Conservation (phyloP, 2,113 vertebrate species). For the Mormoops blainvillei region DNA sequence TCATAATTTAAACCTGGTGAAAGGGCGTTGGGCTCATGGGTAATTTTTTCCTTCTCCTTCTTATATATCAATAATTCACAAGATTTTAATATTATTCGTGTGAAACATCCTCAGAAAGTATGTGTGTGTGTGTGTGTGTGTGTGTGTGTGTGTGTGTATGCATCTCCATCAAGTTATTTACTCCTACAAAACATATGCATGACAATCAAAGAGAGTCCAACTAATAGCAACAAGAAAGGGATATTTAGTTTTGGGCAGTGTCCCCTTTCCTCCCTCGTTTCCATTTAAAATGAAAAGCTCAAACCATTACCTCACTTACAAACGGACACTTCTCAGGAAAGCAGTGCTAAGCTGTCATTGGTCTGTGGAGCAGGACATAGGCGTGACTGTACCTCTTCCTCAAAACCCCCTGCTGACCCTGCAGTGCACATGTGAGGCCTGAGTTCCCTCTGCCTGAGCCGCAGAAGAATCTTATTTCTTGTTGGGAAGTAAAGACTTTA, state of each 20-base stretch:
- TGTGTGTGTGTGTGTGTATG: background rate
- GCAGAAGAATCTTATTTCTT: background rate
- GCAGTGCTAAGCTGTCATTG: no score
- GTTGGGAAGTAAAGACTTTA: background rate
- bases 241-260: background rate
- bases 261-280: background rate
- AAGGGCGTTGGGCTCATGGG: background rate
- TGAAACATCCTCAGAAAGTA: background rate
- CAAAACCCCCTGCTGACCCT: background rate
- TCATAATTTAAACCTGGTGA: background rate
- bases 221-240: background rate
- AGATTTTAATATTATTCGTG: background rate
- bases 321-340: no score
- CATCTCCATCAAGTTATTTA: background rate
- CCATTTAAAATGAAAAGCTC: background rate
- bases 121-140: background rate
- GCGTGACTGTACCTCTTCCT: no score
- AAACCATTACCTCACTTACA: background rate
- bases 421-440: background rate
- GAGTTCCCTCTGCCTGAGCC: background rate
- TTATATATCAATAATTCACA: background rate
- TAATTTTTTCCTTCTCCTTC: background rate
- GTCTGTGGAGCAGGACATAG: rapidly evolving
- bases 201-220: background rate
- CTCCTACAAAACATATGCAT: background rate